Base-by-base conservation (phyloP, 1,140 invertebrate genomes). In the Mya arenaria region DNA sequence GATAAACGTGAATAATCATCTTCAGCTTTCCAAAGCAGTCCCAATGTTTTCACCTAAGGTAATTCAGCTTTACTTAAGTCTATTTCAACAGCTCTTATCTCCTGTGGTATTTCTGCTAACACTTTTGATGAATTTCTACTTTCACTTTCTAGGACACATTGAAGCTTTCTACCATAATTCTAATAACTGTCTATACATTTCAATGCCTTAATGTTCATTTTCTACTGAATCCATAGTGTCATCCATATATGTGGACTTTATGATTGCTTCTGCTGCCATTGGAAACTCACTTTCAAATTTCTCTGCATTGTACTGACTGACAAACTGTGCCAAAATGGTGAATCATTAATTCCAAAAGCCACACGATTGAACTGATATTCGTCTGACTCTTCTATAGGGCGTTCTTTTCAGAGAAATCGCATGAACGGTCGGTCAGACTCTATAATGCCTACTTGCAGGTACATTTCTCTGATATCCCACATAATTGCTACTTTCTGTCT, bases 381-480 rank as follows among this genome's bases (percentile, higher is more conserved):
- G 52, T 56, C 37, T 34, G 34, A 36, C 34, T 17, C 34, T 32
- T 1, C 56, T 6, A 23, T 23, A 34, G 4, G 63, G 34, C 32
- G 36, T 0, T 44, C 28, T 52, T 66, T 52, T 75, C 72, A 79
- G 6, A 78, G 48, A 62, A 78, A 85, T 66, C 74, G 52, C 55
- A 72, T 44, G 56, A 71, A 83, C 1, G 55, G 37, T 19, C 71
- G 19, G 58, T 82, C 79, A 1, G 23, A 30, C 19, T 44, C 13
- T 4, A n/a, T 68, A n/a, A 83, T 28, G 34, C 68, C 60, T 3
- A 82, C 52, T 0, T 48, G 65, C 10, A 84, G 30, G 58, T 74
- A 84, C 82, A 86, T 86, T 69, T 86, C 78, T 34, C 58, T 28
- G 0, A 86, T 84, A 34, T 86, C 82, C 34, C 82, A 72, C 0